Evolutionary conservation across 2,888 invertebrate species (phyloP).

Genomic region (Epsilonema sp.): DNA sequence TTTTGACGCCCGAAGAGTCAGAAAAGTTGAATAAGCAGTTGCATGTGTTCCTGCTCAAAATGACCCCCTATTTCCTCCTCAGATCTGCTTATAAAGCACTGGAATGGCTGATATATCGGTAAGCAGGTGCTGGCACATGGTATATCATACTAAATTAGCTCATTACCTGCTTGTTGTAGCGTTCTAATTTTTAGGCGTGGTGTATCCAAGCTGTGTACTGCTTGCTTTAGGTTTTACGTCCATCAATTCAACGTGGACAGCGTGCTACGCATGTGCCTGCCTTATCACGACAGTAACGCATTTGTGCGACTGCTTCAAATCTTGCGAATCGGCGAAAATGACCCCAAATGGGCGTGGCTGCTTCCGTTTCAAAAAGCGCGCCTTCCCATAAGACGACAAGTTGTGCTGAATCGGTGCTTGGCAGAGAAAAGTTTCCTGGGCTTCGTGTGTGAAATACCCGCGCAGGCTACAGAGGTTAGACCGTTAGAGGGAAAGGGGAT

Average conservation of each 20-base stretch:
- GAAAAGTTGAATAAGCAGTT: slow-evolving; percentile 51
- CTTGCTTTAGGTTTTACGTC: slow-evolving; percentile 48
- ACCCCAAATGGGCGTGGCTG: slow-evolving; percentile 32
- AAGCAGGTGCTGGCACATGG: slow-evolving; percentile 6
- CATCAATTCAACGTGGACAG: slow-evolving; percentile 67
- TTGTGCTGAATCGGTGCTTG: slow-evolving; percentile 10
- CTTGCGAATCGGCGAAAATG: slow-evolving; percentile 37
- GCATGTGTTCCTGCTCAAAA: slow-evolving; percentile 49
- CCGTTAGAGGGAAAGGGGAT: too few species aligned
- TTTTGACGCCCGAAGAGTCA: slow-evolving; percentile 54
- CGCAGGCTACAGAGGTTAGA: slow-evolving; percentile 40
- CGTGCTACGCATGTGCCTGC: slow-evolving; percentile 57
- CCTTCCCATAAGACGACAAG: slow-evolving; percentile 16
- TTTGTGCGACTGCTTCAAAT: slow-evolving; percentile 62
- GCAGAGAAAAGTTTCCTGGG: slow-evolving; percentile 38
- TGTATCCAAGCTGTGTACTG: neutral
- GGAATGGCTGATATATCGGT: slow-evolving; percentile 75
- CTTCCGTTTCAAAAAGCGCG: slow-evolving; percentile 13
- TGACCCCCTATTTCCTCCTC: slow-evolving; percentile 71
- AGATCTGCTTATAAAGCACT: slow-evolving; percentile 67
- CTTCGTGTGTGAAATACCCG: slow-evolving; percentile 42
- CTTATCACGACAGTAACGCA: slow-evolving; percentile 75
- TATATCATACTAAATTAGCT: too few species aligned
- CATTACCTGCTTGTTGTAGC: too few species aligned
- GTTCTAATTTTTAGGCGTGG: too few species aligned